Base-by-base conservation (phyloP, 2,113 vertebrate genomes). In the Nettapus auritus region DNA sequence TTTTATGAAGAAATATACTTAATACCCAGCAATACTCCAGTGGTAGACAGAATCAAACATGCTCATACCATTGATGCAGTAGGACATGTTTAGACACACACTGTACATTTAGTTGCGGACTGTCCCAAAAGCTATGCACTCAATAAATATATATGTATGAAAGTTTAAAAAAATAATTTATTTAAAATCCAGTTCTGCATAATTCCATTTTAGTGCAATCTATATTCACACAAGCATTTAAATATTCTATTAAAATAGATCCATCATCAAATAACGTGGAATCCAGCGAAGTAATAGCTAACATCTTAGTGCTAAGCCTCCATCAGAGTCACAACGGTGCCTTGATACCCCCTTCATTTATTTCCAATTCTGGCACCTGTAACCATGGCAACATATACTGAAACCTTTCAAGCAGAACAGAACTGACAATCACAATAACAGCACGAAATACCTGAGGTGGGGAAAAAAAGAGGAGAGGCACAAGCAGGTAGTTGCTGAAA, bases 321-420 rank as follows among this genome's bases (percentile, higher is more conserved):
- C 96, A 97, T 97, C 94, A 97, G 89, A 96, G 90, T 93, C 97
- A 96, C 86, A 91, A 96, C 66, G 36, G 97, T 96, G 93, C 82
- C 79, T 96, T 96, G 96, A 97, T 97, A 96, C 87, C 92, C 94
- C 90, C 95, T 96, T 97, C 97, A 98, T 98, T 98, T 98, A 95
- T 95, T 97, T 98, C 97, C 97, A 97, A 64, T 98, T 97, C 98
- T 97, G 94, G 97, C 86, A 91, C 92, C 79, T 92, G 98, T 98
- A 98, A 97, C 98, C 97, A 98, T 98, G 94, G 98, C 97, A 98
- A 98, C 97, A n/a, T 97, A 97, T 70, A 96, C 92, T 40, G 96
- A 98, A 98, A 96, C 88, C 97, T 98, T 98, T 98, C 97, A 97
- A 96, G 98, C 98, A 98, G 98, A 98, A 98, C 95, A 96, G 97